phyloP scores from a whole-genome alignment of 2,797 vertebrate genomes.

The Pagetopsis macropterus region DNA sequence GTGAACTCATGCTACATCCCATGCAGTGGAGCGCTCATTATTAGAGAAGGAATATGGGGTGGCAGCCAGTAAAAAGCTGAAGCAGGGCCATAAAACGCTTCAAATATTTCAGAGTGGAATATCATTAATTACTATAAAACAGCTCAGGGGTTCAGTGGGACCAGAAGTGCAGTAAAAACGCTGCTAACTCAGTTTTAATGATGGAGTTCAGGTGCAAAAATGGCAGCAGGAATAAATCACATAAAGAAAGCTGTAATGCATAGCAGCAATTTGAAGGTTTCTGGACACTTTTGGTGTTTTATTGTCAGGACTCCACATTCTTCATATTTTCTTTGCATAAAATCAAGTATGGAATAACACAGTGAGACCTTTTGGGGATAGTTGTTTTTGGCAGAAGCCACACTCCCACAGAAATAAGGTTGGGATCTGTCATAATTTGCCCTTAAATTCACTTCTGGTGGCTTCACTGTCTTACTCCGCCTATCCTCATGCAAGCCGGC shows the following conservation, averaged over 20 bases:
- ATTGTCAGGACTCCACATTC: conserved; percentile 5
- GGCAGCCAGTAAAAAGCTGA: conserved; percentile 24
- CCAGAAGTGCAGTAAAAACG: conserved; percentile 40
- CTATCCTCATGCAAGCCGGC: neutral
- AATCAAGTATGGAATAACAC: conserved; percentile 14
- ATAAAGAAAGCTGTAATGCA: conserved; percentile 29
- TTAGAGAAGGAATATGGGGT: conserved; percentile 19
- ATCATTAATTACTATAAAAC: conserved; percentile 62
- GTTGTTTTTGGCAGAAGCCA: conserved; percentile 13
- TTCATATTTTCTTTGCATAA: conserved; percentile 26
- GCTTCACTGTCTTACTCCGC: neutral
- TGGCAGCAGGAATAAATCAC: conserved; percentile 65
- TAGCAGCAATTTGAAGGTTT: conserved; percentile 34
- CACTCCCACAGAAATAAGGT: conserved; percentile 1
- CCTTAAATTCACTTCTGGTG: neutral
- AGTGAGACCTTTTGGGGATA: conserved; percentile 1
- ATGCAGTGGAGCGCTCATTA: conserved; percentile 38
- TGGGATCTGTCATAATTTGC: neutral
- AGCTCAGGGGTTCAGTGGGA: conserved; percentile 38
- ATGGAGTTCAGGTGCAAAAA: conserved; percentile 60
- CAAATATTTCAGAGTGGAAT: conserved; percentile 57
- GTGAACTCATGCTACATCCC: conserved; percentile 34
- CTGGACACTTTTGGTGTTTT: conserved; percentile 28
- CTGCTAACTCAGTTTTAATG: conserved; percentile 63
- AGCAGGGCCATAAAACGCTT: conserved; percentile 54